Evolutionary conservation across 2,888 invertebrate species (phyloP).

Genomic region (Rhagonycha lutea): DNA sequence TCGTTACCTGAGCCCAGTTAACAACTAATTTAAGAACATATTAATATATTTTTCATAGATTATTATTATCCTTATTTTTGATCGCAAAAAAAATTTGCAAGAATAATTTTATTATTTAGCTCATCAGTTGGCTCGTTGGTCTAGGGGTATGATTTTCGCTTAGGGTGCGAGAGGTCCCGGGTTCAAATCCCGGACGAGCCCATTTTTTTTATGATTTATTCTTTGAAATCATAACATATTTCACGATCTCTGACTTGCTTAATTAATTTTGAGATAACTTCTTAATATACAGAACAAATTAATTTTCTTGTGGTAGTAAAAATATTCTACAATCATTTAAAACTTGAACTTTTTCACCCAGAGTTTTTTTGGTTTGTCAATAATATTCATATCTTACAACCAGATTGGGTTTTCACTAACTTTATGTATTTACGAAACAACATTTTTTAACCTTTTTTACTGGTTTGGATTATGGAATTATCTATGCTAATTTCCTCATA

Average conservation of each 20-base stretch:
- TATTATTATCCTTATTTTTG: background rate
- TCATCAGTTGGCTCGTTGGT: slow-evolving; percentile 63
- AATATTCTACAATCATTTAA: background rate
- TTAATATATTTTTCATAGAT: background rate
- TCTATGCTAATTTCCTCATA: too few relatives aligned
- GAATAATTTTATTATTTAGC: background rate
- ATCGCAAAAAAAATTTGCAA: background rate
- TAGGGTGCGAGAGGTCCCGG: slow-evolving; percentile 66
- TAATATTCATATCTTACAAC: background rate
- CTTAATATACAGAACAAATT: background rate
- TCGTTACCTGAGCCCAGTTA: background rate
- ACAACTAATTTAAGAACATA: background rate
- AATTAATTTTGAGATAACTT: background rate
- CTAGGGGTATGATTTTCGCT: slow-evolving; percentile 73
- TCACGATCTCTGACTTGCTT: background rate
- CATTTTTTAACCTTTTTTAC: background rate
- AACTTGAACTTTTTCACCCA: background rate
- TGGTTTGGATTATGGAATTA: too few relatives aligned
- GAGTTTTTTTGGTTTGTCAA: background rate
- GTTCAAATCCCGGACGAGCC: slow-evolving; percentile 64
- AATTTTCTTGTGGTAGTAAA: background rate
- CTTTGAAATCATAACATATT: background rate
- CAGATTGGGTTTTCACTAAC: background rate
- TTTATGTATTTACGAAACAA: background rate
- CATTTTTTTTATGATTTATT: slow-evolving; percentile 35